These are phyloP conservation scores for Tigriopus japonicus DNA, from an alignment of 1,140 invertebrate genomes.

Conservation along the genomic window DNA sequence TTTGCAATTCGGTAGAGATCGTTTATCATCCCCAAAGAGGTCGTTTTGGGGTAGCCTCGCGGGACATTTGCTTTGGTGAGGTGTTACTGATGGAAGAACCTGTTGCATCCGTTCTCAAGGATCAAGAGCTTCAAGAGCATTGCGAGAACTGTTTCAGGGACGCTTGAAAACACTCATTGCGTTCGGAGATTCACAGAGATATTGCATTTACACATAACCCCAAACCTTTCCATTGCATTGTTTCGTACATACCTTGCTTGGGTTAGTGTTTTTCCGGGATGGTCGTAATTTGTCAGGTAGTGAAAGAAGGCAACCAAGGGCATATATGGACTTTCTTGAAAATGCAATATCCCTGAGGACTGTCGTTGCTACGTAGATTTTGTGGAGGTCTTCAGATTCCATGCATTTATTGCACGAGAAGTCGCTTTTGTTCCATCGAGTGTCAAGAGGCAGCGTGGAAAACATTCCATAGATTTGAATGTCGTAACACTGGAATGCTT, in stretches of 20 bases:
- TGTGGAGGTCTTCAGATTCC: not conserved
- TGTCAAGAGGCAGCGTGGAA: not conserved
- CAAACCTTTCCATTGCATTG: too few species aligned
- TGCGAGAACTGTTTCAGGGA: not conserved
- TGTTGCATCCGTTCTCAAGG: not conserved
- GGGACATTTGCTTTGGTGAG: not conserved
- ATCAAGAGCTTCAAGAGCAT: not conserved
- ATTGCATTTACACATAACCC: too few species aligned
- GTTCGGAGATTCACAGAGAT: not conserved
- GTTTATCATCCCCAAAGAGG: not conserved
- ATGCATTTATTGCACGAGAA: not conserved
- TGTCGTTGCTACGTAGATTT: not conserved
- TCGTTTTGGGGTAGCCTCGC: not conserved
- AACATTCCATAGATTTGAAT: not conserved
- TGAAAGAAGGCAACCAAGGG: too few species aligned
- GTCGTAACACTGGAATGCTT: not conserved
- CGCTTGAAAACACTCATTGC: not conserved
- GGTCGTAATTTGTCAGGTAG: too few species aligned
- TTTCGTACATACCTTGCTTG: too few species aligned
- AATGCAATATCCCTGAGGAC: not conserved
- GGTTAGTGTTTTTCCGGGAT: too few species aligned
- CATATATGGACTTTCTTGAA: too few species aligned
- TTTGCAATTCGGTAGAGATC: not conserved
- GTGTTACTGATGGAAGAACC: not conserved
- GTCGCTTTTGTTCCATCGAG: not conserved